Base-by-base conservation (phyloP, 2,888 invertebrate genomes). In the Zygaena filipendulae region DNA sequence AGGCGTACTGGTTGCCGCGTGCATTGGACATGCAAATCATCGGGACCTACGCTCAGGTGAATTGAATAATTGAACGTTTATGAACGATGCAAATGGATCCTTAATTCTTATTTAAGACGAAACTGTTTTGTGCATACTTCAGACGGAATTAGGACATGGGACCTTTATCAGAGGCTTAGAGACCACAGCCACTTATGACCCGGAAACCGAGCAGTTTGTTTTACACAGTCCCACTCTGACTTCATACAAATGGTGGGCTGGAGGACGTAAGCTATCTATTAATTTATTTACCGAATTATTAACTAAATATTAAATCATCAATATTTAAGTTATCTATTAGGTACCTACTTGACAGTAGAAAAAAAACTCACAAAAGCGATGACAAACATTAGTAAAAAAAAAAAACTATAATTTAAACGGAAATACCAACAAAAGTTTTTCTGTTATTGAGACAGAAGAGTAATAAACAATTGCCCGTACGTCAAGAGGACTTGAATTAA, bases 161-260 rank as follows among this genome's bases (percentile, higher is more conserved):
- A 96, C 97, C 0, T 95, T 95, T 58, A 86, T 97, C 29, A 83
- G 94, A 52, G 95, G 94, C 0, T 64, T 97, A 36, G 96, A 97
- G 80, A 97, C 97, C 0, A 93, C 91, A 0, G 92, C 97, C 3
- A 93, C 91, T 0, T 97, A 95, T 52, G 96, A 97, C 62, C 83
- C 87, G 1, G 60, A 70, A 2, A 90, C 87, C 0, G 84, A 94
- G 57, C 91, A 96, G 67, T 97, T 97, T 63, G 72, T 96, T 9
- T 60, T 97, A 11, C 86, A 96, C 52, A 90, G 91, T 34, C 97
- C 97, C 1, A 90, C 90, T 0, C 59, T 95, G 13, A 90, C 93
- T 0, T 87, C 97, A 0, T 91, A 90, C 56, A 97, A 97, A 72
- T 97, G 95, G 95, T 97, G 96, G 97, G 95, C 95, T 13, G 96